Conservation (phyloP, 2,113 vertebrate genomes). For the Cynoglossus semilaevis region DNA sequence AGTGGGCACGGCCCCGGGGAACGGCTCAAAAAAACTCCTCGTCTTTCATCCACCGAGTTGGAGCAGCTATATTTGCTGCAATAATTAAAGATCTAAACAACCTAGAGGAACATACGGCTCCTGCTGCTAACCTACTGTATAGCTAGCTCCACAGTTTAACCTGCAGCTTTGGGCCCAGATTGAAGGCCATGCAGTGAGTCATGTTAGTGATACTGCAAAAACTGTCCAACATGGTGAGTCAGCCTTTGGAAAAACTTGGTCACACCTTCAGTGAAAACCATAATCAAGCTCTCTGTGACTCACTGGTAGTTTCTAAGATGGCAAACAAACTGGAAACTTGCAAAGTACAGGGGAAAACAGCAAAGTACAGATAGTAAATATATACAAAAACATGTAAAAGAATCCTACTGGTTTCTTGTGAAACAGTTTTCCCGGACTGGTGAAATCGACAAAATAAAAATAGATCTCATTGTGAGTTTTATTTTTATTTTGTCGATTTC, state of each 20-base stretch:
- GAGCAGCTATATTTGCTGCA: slow-evolving; percentile 30
- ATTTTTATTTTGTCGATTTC: no score
- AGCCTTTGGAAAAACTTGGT: slow-evolving; percentile 40
- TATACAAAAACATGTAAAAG: no score
- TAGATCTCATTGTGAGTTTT: no score
- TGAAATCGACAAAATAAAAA: no score
- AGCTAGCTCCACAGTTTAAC: not conserved
- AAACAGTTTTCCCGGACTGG: no score
- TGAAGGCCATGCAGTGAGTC: not conserved
- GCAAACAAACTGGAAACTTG: not conserved
- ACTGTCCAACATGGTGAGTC: slow-evolving; percentile 31
- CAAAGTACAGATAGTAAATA: no score
- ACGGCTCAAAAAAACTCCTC: slow-evolving; percentile 19
- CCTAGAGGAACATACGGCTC: slow-evolving; percentile 11
- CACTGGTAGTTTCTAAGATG: slow-evolving; percentile 14
- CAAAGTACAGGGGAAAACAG: not conserved
- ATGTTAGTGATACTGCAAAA: not conserved
- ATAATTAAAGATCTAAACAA: slow-evolving; percentile 25
- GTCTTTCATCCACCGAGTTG: slow-evolving; percentile 18
- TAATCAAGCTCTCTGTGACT: slow-evolving; percentile 30
- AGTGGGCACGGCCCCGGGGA: slow-evolving; percentile 41
- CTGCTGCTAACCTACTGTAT: slow-evolving; percentile 1
- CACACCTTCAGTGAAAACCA: slow-evolving; percentile 17
- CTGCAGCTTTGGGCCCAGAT: no score
- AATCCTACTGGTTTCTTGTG: no score